A percentile compares a stretch with the other conserved stretches of the same genome.
Conservation (phyloP, 1,140 invertebrate genomes). For the Pristionchus pacificus region DNA sequence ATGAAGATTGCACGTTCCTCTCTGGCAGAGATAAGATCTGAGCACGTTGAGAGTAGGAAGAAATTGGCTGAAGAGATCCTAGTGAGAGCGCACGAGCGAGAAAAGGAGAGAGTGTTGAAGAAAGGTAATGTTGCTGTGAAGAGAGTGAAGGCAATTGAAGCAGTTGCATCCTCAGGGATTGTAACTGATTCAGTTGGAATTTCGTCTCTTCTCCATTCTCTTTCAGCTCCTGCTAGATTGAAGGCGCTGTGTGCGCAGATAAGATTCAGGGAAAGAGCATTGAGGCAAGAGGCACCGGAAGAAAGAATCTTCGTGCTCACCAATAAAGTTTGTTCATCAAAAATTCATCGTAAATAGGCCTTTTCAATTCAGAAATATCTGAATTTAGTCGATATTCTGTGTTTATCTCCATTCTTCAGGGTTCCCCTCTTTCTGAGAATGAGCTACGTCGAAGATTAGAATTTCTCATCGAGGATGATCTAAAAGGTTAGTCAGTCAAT, state of each 20-base stretch:
- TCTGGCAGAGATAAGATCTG: neutral
- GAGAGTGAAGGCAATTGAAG: neutral
- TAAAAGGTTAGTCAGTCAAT: too few relatives aligned
- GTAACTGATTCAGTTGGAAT: neutral
- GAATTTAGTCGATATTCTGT: too few relatives aligned
- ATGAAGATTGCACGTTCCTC: neutral
- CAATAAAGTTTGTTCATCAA: too few relatives aligned
- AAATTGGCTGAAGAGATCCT: neutral
- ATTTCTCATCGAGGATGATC: too few relatives aligned
- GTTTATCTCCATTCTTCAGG: too few relatives aligned
- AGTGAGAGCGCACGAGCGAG: neutral
- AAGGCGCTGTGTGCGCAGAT: neutral
- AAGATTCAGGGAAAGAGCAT: neutral
- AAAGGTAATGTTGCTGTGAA: neutral
- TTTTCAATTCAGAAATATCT: too few relatives aligned
- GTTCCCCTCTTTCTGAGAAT: too few relatives aligned
- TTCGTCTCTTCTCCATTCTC: neutral
- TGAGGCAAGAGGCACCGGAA: neutral
- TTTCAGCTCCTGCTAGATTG: neutral
- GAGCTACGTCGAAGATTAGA: too few relatives aligned
- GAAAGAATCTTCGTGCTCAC: neutral
- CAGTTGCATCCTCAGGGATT: neutral
- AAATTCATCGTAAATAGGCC: too few relatives aligned
- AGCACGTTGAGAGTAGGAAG: neutral
- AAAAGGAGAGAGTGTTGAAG: neutral